Evolutionary conservation across 2,888 invertebrate species (phyloP).

Genomic region (Aricia artaxerxes): DNA sequence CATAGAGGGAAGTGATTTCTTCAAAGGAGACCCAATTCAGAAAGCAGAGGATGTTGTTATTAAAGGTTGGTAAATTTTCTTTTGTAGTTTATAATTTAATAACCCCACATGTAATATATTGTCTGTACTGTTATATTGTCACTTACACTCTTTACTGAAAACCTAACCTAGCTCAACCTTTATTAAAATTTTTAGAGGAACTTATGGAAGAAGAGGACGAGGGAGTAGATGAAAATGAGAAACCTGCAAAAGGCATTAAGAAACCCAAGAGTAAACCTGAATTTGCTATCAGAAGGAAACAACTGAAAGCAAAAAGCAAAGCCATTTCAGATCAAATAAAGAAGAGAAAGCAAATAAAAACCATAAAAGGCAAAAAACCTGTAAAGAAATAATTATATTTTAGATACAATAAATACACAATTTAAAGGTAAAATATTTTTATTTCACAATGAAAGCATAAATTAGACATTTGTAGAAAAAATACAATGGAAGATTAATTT

Average conservation of each 20-base stretch:
- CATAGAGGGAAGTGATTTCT: constrained; percentile 87
- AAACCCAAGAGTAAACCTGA: constrained; percentile 63
- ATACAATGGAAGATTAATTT: constrained; percentile 12
- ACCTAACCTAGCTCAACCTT: neutral
- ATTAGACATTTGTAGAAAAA: constrained; percentile 25
- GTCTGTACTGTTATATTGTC: neutral
- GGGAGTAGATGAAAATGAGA: constrained; percentile 46
- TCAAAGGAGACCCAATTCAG: constrained; percentile 80
- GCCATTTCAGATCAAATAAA: constrained; percentile 73
- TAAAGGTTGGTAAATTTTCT: constrained; percentile 45
- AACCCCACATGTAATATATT: neutral
- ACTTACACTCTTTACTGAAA: neutral
- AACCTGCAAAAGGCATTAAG: constrained; percentile 54
- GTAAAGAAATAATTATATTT: constrained; percentile 49
- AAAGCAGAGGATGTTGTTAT: constrained; percentile 78
- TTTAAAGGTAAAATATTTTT: constrained; percentile 33
- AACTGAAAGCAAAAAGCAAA: constrained; percentile 72
- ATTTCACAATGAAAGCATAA: constrained; percentile 24
- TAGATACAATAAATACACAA: constrained; percentile 34
- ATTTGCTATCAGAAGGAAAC: constrained; percentile 73
- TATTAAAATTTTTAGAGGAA: constrained; percentile 58
- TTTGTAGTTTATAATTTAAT: neutral
- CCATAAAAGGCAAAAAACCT: constrained; percentile 66
- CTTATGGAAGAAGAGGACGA: constrained; percentile 49
- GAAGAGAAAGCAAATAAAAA: constrained; percentile 68